Evolutionary conservation across 2,113 vertebrate genomes (phyloP).

Genomic region (Corythornis madagascariensis): DNA sequence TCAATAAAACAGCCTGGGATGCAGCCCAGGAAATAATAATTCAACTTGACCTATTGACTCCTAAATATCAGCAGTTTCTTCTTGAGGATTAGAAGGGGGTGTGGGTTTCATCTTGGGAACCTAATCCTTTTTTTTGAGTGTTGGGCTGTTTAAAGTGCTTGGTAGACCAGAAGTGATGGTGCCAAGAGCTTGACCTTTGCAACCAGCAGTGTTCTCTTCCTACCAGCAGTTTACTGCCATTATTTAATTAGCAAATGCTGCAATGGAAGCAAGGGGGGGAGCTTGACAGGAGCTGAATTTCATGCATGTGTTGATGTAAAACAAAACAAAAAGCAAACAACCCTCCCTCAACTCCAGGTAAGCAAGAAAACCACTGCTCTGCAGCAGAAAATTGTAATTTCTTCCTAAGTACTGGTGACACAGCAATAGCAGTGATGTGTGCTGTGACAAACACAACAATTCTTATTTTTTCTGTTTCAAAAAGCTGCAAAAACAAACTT

Average conservation of each 20-base stretch:
- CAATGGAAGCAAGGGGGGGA: not conserved
- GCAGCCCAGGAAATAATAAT: conserved; percentile 1
- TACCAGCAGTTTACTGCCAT: not conserved
- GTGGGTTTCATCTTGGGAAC: not conserved
- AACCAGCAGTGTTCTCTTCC: not conserved
- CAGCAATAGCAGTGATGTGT: not conserved
- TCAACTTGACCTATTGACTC: not conserved
- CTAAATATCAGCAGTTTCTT: not conserved
- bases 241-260: not conserved
- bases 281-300: not conserved
- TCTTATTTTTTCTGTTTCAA: not conserved
- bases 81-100: not conserved
- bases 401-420: not conserved
- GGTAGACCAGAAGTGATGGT: not conserved
- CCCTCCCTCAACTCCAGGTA: not conserved
- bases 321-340: not conserved
- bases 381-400: not conserved
- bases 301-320: not conserved
- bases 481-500: not conserved
- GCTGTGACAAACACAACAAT: not conserved
- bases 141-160: not conserved
- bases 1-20: not conserved
- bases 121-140: not conserved
- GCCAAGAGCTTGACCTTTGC: not conserved
- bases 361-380: not conserved